phyloP scores from a whole-genome alignment of 2,113 vertebrate genomes.

The Burhinus oedicnemus region DNA sequence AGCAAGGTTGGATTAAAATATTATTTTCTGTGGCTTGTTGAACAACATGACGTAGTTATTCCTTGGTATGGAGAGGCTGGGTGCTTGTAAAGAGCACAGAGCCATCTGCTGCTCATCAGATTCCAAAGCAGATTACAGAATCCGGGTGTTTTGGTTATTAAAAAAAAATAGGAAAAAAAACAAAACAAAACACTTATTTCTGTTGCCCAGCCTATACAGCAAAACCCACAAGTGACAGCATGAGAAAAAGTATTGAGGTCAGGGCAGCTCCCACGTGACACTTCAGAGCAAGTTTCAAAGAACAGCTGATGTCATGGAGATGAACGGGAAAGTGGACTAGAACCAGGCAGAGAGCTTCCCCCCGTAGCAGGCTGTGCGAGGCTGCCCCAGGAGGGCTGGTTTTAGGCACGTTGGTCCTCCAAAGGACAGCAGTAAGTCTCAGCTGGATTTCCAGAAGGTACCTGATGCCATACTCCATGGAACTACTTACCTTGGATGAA shows the following conservation, averaged over 20 bases:
- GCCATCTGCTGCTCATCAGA: slow-evolving; percentile 75
- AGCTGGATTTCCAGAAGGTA: neutral
- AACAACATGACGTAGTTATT: slow-evolving; percentile 64
- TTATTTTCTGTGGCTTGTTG: slow-evolving; percentile 49
- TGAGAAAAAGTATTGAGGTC: neutral
- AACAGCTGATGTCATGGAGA: neutral
- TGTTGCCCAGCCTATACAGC: neutral
- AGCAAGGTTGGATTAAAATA: neutral
- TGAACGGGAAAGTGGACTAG: rapidly evolving
- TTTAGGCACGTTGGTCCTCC: neutral
- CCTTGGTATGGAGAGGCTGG: slow-evolving; percentile 57
- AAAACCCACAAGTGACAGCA: neutral
- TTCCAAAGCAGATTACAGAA: slow-evolving; percentile 74
- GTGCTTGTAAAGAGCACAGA: slow-evolving; percentile 56
- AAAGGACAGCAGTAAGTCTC: neutral
- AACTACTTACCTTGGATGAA: neutral
- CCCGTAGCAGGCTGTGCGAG: too few relatives aligned
- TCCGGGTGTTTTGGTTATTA: neutral
- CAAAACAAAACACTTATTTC: neutral
- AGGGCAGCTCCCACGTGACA: neutral
- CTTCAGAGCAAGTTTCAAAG: neutral
- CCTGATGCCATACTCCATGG: neutral
- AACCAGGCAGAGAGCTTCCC: too few relatives aligned
- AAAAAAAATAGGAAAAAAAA: neutral
- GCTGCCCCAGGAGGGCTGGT: neutral